These are phyloP conservation scores for Dolichoris vasculosae DNA, from an alignment of 1,140 invertebrate species.

Conservation along the genomic window DNA sequence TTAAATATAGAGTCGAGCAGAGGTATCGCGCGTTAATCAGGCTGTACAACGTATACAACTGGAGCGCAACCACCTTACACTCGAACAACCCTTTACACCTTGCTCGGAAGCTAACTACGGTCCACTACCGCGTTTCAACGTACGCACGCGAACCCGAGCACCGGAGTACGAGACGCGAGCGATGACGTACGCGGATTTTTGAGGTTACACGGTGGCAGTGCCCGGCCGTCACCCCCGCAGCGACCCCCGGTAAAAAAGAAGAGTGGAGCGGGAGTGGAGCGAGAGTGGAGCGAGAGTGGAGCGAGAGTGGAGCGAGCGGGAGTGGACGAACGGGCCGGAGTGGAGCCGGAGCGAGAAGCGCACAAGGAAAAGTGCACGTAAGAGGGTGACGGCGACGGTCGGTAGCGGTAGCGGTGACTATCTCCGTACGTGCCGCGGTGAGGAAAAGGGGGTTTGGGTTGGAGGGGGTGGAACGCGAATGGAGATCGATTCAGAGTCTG, in stretches of 20 bases:
- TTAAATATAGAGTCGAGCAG: constrained; percentile 9
- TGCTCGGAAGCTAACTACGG: background rate
- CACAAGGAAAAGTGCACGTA: constrained; percentile 35
- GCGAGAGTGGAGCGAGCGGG: no score
- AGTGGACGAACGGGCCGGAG: background rate
- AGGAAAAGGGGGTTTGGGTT: background rate
- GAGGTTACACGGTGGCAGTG: constrained; percentile 47
- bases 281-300: background rate
- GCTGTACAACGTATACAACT: background rate
- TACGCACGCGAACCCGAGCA: no score
- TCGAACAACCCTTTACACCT: background rate
- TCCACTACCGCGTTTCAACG: background rate
- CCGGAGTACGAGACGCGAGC: background rate
- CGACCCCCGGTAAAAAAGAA: constrained; percentile 15
- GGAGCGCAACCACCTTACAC: background rate
- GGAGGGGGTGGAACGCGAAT: constrained; percentile 17
- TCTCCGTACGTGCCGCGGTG: background rate
- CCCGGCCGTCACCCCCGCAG: constrained; percentile 8
- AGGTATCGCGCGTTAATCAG: background rate
- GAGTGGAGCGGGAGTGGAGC: background rate
- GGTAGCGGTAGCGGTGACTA: background rate
- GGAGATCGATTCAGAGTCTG: constrained; percentile 57
- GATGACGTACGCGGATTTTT: constrained; percentile 44
- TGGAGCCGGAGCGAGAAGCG: background rate
- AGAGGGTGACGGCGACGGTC: constrained; percentile 19